phyloP scores from a whole-genome alignment of 2,797 vertebrate species.

The Pseudotriccus pelzelni region DNA sequence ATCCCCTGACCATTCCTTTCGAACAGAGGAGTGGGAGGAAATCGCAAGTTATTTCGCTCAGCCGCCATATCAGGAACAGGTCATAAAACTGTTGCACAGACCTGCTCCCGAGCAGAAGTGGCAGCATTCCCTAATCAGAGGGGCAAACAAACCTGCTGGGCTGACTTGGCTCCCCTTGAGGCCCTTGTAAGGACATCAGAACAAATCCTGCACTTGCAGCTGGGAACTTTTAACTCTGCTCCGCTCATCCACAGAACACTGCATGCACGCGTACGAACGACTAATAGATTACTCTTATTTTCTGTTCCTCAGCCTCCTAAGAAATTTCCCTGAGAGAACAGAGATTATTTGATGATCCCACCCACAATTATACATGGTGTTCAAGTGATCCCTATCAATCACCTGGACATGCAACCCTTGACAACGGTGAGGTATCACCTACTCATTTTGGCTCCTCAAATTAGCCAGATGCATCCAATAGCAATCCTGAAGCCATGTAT shows the following conservation, averaged over 20 bases:
- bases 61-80: fast-evolving
- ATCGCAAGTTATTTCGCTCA: background rate
- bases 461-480: background rate
- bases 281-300: background rate
- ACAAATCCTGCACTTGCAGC: background rate
- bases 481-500: background rate
- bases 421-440: background rate
- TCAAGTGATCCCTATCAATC: background rate
- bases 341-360: background rate
- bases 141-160: background rate
- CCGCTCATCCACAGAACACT: background rate
- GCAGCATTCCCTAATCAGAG: background rate
- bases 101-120: background rate
- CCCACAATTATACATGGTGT: background rate
- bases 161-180: background rate
- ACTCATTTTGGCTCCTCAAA: background rate
- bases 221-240: background rate
- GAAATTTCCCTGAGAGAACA: background rate
- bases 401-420: background rate
- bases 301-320: background rate
- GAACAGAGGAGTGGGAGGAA: background rate
- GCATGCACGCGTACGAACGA: fast-evolving
- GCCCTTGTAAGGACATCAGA: background rate
- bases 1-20: background rate
- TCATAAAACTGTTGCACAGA: background rate